phyloP scores from a whole-genome alignment of 2,797 vertebrate species.

The Protosalanx chinensis region DNA sequence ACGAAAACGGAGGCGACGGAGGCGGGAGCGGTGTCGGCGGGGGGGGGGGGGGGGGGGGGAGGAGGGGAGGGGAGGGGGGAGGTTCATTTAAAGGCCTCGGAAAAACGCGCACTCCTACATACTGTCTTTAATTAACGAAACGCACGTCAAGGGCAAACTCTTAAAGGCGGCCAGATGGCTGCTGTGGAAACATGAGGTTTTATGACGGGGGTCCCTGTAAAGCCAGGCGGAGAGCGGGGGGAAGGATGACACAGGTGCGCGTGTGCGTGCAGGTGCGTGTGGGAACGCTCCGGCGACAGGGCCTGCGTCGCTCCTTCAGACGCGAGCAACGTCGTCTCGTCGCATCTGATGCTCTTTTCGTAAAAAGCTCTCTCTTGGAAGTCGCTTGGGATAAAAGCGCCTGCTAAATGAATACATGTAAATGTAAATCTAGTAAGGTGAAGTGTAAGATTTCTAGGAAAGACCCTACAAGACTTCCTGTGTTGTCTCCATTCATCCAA shows the following conservation, averaged over 20 bases:
- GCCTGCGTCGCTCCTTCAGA: not conserved
- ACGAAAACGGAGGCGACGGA: conserved; percentile 25
- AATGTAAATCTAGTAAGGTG: not conserved
- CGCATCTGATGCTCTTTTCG: not conserved
- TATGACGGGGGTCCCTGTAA: not conserved
- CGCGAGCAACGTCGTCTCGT: not conserved
- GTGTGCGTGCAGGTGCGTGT: not conserved
- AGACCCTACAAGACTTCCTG: not conserved
- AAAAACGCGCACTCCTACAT: conserved; percentile 30
- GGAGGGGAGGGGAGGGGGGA: conserved; percentile 22
- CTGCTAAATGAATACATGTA: too few relatives aligned
- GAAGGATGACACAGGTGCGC: not conserved
- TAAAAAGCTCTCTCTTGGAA: too few relatives aligned
- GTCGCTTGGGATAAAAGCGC: too few relatives aligned
- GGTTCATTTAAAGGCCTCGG: conserved; percentile 41
- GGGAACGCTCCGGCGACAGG: too few relatives aligned
- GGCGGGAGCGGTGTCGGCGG: too few relatives aligned
- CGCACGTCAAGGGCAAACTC: conserved; percentile 36
- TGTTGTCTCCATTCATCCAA: not conserved
- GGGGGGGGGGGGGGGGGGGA: not conserved
- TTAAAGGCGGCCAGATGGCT: conserved; percentile 15
- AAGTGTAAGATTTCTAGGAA: not conserved
- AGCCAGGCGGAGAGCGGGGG: not conserved
- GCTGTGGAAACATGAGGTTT: conserved; percentile 22
- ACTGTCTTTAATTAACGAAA: conserved; percentile 52